phyloP scores from a whole-genome alignment of 1,140 invertebrate species.

The Heterodera schachtii region DNA sequence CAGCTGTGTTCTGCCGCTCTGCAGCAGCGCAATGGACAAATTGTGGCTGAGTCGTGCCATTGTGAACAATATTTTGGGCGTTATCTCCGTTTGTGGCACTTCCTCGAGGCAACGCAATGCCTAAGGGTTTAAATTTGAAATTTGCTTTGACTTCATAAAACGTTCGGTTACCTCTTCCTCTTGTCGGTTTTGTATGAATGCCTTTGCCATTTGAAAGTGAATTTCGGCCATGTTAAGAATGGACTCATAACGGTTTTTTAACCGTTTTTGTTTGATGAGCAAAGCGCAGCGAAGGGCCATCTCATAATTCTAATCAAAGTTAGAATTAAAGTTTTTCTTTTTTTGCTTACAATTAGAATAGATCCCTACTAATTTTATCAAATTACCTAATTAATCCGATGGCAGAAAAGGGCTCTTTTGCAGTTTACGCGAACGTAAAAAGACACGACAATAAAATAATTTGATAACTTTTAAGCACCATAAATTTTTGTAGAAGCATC shows the following conservation, averaged over 20 bases:
- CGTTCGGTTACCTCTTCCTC: slow-evolving; percentile 9
- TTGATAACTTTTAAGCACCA: too few species aligned
- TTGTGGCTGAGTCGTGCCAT: slow-evolving; percentile 19
- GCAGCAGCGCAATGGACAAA: slow-evolving; percentile 5
- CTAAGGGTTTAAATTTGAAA: too few species aligned
- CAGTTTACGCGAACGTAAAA: too few species aligned
- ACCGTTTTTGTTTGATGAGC: slow-evolving; percentile 12
- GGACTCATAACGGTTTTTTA: slow-evolving; percentile 30
- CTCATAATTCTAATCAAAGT: slow-evolving; percentile 13
- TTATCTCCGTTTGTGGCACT: slow-evolving; percentile 21
- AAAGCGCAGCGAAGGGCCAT: slow-evolving; percentile 17
- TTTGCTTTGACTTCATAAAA: too few species aligned
- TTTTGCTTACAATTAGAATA: neutral
- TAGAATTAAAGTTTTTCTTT: neutral
- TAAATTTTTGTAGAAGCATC: too few species aligned
- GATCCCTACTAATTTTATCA: too few species aligned
- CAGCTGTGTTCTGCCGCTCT: neutral
- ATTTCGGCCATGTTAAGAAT: slow-evolving; percentile 21
- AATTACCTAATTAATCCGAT: too few species aligned
- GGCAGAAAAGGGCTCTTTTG: too few species aligned
- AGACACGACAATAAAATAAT: too few species aligned
- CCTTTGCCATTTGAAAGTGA: slow-evolving; percentile 23
- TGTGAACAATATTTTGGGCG: slow-evolving; percentile 13
- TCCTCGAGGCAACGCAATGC: slow-evolving; percentile 26
- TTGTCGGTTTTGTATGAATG: slow-evolving; percentile 11